A percentile compares a stretch with the other conserved stretches of the same genome.
Conservation (phyloP, 2,797 vertebrate genomes). For the Sparidentex hasta region DNA sequence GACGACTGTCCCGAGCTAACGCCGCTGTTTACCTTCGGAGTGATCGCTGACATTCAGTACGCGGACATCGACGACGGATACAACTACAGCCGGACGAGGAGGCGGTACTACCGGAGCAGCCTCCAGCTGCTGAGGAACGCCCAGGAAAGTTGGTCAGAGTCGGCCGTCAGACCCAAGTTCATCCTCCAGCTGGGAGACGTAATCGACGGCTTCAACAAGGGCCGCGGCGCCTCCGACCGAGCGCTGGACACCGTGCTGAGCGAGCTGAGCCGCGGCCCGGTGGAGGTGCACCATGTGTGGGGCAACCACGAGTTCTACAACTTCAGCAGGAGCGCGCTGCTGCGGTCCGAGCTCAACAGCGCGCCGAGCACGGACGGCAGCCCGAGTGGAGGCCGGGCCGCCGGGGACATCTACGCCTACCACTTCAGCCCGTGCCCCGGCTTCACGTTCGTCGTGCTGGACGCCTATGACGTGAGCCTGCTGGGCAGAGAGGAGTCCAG, state of each 20-base stretch:
- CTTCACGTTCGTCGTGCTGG: conserved; percentile 91
- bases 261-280: conserved; percentile 76
- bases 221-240: conserved; percentile 74
- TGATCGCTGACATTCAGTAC: conserved; percentile 94
- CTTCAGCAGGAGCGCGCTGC: conserved; percentile 88
- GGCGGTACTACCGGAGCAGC: conserved; percentile 91
- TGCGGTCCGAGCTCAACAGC: conserved; percentile 86
- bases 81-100: conserved; percentile 81
- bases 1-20: conserved; percentile 33
- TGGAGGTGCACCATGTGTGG: conserved; percentile 93
- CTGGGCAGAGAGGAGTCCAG: conserved; percentile 87
- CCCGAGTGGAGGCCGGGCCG: conserved; percentile 9
- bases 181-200: conserved; percentile 94
- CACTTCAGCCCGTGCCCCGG: conserved; percentile 87
- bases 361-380: conserved; percentile 4
- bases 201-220: conserved; percentile 91
- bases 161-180: conserved; percentile 78
- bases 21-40: conserved; percentile 89
- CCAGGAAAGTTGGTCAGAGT: conserved; percentile 81
- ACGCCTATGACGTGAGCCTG: conserved; percentile 91
- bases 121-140: conserved; percentile 85
- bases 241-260: conserved; percentile 87
- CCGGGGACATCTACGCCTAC: conserved; percentile 85
- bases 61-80: conserved; percentile 91
- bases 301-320: conserved; percentile 98